Evolutionary conservation across 2,888 invertebrate genomes (phyloP).

Genomic region (Drosophila anomalipes): DNA sequence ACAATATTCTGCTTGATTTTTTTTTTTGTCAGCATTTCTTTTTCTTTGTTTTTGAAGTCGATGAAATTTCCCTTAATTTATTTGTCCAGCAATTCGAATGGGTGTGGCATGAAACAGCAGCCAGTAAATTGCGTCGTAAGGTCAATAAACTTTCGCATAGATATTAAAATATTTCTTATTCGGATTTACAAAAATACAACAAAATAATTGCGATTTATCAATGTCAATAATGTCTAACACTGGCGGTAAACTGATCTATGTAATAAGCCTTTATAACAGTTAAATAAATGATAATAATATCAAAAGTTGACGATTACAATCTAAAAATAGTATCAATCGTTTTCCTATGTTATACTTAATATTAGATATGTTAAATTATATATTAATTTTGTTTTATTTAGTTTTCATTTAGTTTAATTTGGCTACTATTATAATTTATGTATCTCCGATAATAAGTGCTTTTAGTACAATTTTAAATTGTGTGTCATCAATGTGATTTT

Average conservation of each 20-base stretch:
- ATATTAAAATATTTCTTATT: background rate
- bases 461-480: background rate
- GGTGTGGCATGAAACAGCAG: constrained; percentile 14
- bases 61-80: constrained; percentile 35
- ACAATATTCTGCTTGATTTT: constrained; percentile 43
- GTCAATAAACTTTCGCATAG: background rate
- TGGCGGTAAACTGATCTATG: background rate
- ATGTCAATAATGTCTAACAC: background rate
- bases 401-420: background rate
- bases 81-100: constrained; percentile 11
- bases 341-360: background rate
- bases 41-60: constrained; percentile 12
- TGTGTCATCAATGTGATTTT: background rate
- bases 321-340: background rate
- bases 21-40: background rate
- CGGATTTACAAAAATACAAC: background rate
- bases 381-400: background rate
- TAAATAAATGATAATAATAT: background rate
- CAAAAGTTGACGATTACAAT: background rate
- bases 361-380: background rate
- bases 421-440: background rate
- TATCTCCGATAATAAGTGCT: background rate
- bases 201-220: background rate
- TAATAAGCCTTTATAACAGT: background rate
- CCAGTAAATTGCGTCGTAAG: background rate